Evolutionary conservation across 2,888 invertebrate species (phyloP), one percentile per base, ranked within the genome.

Genomic region (Trachelus tabidus): DNA sequence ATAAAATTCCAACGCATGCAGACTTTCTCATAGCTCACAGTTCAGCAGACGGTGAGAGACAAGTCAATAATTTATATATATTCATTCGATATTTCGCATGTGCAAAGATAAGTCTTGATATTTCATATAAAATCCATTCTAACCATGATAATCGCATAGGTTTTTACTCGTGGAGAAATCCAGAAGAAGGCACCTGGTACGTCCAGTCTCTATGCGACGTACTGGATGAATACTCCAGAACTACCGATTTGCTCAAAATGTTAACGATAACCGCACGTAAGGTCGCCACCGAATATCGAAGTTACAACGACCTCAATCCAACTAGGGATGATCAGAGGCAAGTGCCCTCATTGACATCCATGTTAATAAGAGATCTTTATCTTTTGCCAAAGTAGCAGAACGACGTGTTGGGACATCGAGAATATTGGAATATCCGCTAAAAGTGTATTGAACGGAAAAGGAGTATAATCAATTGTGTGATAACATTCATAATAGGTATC

Each of bases 1-100:
- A 93, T 79, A 92, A 91, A 84, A 92, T 94, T 79, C 94, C 94
- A 0, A 92, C 92, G 1, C 93, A 93, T 80, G 93, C 94, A 1
- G 94, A 94, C 89, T 94, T 94, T 86, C 89, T 94, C 3, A 92
- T 94, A 71, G 93, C 93, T 68, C 93, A 93, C 83, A 94, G 94
- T 75, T 93, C 93, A 0, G 92, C 93, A 4, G 92, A 94, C 85
- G 94, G 94, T 93, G 87, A 80, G 78, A 76, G 15, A 31, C 35
- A 30, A 33, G 12, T 34, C 31, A 35, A 12, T 56, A 76, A 12
- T n/a, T 76, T 76, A 71, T 76, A n/a, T 71, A 30, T 11, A n/a
- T 35, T 73, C 31, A 37, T 35, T 30, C 15, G 15, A 30, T 34
- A 75, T 73, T 76, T 34, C 1, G 11, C 31, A 68, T 71, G 12